phyloP scores from a whole-genome alignment of 2,113 vertebrate genomes.

The Corapipo altera region DNA sequence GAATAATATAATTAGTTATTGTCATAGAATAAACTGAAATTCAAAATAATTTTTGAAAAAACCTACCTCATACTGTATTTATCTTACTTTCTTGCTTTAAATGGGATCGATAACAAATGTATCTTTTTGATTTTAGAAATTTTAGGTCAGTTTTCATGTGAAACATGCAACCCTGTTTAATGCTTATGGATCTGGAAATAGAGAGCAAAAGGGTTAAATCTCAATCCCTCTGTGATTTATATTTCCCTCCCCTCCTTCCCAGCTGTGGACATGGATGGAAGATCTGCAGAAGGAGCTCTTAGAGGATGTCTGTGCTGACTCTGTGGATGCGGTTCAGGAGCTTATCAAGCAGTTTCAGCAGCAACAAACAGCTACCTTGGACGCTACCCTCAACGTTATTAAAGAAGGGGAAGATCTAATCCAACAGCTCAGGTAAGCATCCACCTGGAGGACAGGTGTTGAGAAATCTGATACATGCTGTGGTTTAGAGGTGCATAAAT shows the following conservation, averaged over 20 bases:
- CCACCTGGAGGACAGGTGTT: slow-evolving; percentile 49
- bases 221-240: slow-evolving; percentile 43
- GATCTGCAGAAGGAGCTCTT: slow-evolving; percentile 97
- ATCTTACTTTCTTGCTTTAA: background rate
- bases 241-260: slow-evolving; percentile 66
- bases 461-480: background rate
- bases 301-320: slow-evolving; percentile 94
- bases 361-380: slow-evolving; percentile 94
- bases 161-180: background rate
- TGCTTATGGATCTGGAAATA: slow-evolving; percentile 49
- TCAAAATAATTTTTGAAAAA: background rate
- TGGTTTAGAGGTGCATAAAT: background rate
- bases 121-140: background rate
- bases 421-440: slow-evolving; percentile 93
- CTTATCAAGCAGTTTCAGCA: slow-evolving; percentile 99
- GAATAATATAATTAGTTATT: background rate
- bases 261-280: slow-evolving; percentile 99
- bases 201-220: slow-evolving; percentile 64
- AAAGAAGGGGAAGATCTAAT: slow-evolving; percentile 98
- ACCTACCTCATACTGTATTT: background rate
- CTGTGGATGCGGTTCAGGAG: slow-evolving; percentile 94
- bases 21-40: background rate
- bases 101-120: background rate
- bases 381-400: slow-evolving; percentile 95
- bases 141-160: background rate